Evolutionary conservation across 2,797 vertebrate species (phyloP).

Genomic region (Manis javanica): DNA sequence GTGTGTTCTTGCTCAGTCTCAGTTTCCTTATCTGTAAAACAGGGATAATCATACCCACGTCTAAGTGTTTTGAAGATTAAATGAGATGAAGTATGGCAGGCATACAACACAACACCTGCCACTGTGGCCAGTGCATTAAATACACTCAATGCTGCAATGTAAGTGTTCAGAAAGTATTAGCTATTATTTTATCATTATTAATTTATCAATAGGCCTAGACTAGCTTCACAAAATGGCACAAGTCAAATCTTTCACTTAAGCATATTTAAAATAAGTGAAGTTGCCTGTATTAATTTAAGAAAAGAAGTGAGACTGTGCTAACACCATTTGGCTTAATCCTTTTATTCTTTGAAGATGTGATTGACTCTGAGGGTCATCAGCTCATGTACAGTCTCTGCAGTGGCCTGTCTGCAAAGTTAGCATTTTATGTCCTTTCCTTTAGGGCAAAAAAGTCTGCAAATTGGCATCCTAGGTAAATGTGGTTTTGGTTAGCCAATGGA

Average conservation of each 20-base stretch:
- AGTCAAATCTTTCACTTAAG: neutral
- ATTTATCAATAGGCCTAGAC: neutral
- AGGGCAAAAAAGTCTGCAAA: neutral
- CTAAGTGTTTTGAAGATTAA: neutral
- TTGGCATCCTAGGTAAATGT: neutral
- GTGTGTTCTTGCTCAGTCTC: neutral
- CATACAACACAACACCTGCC: neutral
- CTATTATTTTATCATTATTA: neutral
- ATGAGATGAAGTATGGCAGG: neutral
- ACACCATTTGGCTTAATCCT: neutral
- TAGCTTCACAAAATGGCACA: neutral
- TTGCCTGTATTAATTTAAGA: neutral
- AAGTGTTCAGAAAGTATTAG: neutral
- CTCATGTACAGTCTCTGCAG: neutral
- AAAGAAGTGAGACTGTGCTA: neutral
- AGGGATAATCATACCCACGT: neutral
- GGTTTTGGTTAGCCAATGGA: conserved; percentile 35
- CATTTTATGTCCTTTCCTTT: neutral
- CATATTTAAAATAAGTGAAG: neutral
- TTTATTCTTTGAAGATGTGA: neutral
- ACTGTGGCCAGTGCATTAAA: neutral
- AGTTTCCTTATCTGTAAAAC: neutral
- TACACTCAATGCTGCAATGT: neutral
- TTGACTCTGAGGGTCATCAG: neutral
- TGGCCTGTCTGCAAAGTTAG: neutral